Conservation (phyloP, 2,113 vertebrate species). For the Heterotilapia buettikoferi region DNA sequence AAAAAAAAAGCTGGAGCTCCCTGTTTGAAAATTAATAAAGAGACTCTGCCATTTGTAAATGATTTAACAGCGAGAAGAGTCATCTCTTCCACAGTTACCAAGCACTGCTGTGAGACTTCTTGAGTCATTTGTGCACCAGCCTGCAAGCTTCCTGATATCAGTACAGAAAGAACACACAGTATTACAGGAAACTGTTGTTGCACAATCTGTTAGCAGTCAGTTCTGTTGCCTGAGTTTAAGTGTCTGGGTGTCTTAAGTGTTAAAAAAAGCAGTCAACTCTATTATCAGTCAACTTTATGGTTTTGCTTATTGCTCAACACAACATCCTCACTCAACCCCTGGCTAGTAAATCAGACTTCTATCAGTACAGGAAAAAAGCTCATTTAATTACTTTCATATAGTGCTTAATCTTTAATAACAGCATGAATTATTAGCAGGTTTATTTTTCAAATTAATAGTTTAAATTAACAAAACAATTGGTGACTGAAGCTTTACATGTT, state of each 20-base stretch:
- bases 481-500: not conserved
- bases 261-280: not conserved
- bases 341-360: not conserved
- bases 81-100: not conserved
- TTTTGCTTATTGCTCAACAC: not conserved
- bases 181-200: conserved; percentile 28
- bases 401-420: not conserved
- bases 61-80: not conserved
- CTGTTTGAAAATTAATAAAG: not conserved
- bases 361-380: not conserved
- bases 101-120: not conserved
- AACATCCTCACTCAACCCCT: not conserved
- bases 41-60: not conserved
- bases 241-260: not conserved
- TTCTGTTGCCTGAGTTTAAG: not conserved
- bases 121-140: not conserved
- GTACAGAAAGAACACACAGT: conserved; percentile 6
- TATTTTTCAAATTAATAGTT: not conserved
- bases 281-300: not conserved
- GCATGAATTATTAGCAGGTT: not conserved
- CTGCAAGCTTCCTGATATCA: conserved; percentile 26
- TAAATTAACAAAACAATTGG: not conserved
- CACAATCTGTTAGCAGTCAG: not conserved
- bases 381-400: not conserved
- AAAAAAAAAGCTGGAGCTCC: not conserved